Conservation (phyloP, 2,888 invertebrate genomes). For the Drosophila yooni region DNA sequence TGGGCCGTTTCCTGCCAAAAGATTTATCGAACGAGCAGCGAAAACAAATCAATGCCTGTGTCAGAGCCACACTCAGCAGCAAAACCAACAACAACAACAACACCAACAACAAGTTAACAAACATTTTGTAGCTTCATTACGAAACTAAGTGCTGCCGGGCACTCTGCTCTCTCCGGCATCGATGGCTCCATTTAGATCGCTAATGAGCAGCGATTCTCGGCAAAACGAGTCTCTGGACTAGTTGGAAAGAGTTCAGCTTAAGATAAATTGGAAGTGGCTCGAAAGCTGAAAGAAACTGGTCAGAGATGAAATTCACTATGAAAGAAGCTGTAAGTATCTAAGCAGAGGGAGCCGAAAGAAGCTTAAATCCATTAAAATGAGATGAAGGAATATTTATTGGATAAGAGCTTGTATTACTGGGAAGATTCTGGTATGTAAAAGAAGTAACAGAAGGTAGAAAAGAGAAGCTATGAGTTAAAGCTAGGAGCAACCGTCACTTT, state of each 20-base stretch:
- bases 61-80: constrained; percentile 19
- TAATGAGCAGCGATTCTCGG: constrained; percentile 20
- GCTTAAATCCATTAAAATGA: neutral
- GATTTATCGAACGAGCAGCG: constrained; percentile 68
- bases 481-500: neutral
- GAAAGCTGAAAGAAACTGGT: neutral
- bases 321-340: neutral
- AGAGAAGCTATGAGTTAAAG: neutral
- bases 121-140: constrained; percentile 66
- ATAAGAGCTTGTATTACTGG: neutral
- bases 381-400: neutral
- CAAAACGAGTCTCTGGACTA: neutral
- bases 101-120: constrained; percentile 9
- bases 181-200: constrained; percentile 6
- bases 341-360: neutral
- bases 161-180: constrained; percentile 13
- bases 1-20: constrained; percentile 58
- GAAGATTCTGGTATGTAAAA: neutral
- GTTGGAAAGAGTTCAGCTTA: neutral
- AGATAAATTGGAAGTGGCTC: neutral
- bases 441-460: neutral
- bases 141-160: constrained; percentile 18
- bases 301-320: neutral
- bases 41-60: constrained; percentile 48
- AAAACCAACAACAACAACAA: neutral